Evolutionary conservation across 2,797 vertebrate species (phyloP).

Genomic region (Balearica regulorum): DNA sequence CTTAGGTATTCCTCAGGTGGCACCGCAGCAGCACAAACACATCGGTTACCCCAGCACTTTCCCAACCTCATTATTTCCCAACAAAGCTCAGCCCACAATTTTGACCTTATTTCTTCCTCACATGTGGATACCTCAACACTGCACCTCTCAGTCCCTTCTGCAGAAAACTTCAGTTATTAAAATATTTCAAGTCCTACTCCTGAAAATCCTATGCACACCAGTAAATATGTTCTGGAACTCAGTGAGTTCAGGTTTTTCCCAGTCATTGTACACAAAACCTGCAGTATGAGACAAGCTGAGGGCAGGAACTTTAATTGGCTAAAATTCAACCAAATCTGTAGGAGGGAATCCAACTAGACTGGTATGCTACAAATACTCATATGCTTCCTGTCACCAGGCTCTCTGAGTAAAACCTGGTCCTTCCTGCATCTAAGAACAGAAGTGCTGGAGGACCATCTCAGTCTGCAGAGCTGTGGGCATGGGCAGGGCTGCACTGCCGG

Average conservation of each 20-base stretch:
- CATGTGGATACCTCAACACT: background rate
- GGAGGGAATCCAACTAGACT: background rate
- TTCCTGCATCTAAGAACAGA: background rate
- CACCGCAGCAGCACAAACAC: accelerated
- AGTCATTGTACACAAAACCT: background rate
- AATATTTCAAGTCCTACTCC: background rate
- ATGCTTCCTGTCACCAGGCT: background rate
- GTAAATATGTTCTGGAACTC: background rate
- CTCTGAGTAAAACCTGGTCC: background rate
- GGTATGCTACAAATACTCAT: background rate
- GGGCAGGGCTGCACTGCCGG: background rate
- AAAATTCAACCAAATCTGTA: background rate
- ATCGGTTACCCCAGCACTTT: background rate
- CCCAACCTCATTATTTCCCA: background rate
- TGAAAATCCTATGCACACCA: background rate
- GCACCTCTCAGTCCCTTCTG: background rate
- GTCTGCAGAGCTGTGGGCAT: no score
- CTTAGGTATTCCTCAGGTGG: background rate
- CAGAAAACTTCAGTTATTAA: background rate
- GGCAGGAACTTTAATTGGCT: background rate
- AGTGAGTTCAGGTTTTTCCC: background rate
- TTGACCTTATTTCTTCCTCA: background rate
- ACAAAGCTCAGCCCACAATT: background rate
- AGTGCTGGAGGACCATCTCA: background rate
- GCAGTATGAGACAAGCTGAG: background rate